Percentiles rank a stretch among this genome's conserved stretches.
These are phyloP conservation scores for Lytechinus pictus DNA, from an alignment of 35 echinoderm and acorn worm genomes.

Conservation along the genomic window DNA sequence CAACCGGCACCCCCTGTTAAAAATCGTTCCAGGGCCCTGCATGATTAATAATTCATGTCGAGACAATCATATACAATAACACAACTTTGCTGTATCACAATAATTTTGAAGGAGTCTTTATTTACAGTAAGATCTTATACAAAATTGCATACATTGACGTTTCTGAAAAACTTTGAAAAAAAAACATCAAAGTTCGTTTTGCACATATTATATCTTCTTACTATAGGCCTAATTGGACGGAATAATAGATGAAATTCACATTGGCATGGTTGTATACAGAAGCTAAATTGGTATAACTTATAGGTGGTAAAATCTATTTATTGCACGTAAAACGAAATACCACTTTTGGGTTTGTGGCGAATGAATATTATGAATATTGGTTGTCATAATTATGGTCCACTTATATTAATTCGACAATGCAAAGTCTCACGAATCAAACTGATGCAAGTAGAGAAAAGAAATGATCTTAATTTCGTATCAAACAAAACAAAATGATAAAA, in stretches of 20 bases:
- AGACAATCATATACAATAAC: no score
- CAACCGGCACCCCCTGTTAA: no score
- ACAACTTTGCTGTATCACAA: no score
- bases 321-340: not conserved
- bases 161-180: not conserved
- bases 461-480: not conserved
- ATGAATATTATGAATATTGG: not conserved
- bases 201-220: not conserved
- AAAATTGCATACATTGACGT: not conserved
- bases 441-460: not conserved
- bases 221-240: not conserved
- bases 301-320: not conserved
- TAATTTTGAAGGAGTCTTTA: no score
- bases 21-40: no score
- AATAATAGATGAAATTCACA: not conserved
- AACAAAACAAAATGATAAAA: not conserved
- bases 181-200: not conserved
- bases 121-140: not conserved
- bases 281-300: not conserved
- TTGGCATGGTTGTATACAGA: not conserved
- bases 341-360: not conserved
- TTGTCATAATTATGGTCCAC: not conserved
- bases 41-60: no score
- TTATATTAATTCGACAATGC: not conserved
- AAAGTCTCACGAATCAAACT: not conserved